A percentile compares a stretch with the other conserved stretches of the same genome.
These are phyloP conservation scores for Quadriops clusia DNA, from an alignment of 2,888 invertebrate species.

Conservation along the genomic window DNA sequence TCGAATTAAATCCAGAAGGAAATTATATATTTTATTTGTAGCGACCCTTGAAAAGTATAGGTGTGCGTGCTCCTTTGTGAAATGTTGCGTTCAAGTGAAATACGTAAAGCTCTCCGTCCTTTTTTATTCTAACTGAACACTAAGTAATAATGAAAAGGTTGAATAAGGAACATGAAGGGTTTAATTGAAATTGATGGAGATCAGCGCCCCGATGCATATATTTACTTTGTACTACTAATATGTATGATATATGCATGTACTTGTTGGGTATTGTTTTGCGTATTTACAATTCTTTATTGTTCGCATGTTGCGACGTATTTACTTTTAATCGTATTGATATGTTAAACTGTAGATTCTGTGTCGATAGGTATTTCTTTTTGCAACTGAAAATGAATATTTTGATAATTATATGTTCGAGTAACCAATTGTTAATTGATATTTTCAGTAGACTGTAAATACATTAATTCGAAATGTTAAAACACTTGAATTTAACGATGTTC, in stretches of 20 bases:
- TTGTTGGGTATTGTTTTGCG: conserved; percentile 2
- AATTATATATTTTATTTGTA: conserved; percentile 12
- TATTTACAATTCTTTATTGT: conserved; percentile 6
- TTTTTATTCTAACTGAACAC: conserved; percentile 4
- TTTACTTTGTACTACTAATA: conserved; percentile 11
- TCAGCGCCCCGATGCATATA: conserved; percentile 10
- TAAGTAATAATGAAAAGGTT: conserved; percentile 7
- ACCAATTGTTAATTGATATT: no score
- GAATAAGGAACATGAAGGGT: conserved; percentile 7
- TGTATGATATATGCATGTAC: conserved; percentile 8
- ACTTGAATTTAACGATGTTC: no score
- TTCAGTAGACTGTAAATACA: no score
- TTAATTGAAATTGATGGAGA: conserved; percentile 13
- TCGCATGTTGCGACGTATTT: no score
- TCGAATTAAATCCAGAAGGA: conserved; percentile 8
- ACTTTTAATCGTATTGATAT: no score
- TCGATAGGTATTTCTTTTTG: no score
- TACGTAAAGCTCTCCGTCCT: conserved; percentile 3
- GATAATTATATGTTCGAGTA: no score
- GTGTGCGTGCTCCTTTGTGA: conserved; percentile 7
- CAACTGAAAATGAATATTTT: no score
- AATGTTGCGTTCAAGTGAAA: no score
- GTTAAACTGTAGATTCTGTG: no score
- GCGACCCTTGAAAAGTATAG: conserved; percentile 9
- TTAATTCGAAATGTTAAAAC: no score